Conservation (phyloP, 23 tunicate species). For the Diplosoma virens region DNA sequence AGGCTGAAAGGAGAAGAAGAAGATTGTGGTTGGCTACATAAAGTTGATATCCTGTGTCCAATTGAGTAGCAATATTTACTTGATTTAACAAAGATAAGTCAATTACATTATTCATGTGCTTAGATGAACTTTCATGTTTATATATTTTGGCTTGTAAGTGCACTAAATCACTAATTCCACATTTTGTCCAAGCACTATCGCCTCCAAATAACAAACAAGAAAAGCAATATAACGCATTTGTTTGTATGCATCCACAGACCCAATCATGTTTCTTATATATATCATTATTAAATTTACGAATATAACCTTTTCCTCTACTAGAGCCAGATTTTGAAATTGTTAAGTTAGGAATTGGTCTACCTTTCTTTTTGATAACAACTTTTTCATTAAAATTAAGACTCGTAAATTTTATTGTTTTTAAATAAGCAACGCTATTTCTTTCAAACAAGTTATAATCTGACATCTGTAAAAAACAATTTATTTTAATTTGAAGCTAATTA, state of each 20-base stretch:
- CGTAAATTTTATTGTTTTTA: neutral
- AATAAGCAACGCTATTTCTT: neutral
- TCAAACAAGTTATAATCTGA: no score
- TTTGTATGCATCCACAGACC: neutral
- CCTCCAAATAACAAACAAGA: constrained; percentile 12
- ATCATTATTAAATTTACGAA: neutral
- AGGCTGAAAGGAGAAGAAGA: no score
- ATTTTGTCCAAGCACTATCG: constrained; percentile 14
- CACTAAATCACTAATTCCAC: neutral
- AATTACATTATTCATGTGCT: constrained; percentile 8
- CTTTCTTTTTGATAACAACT: neutral
- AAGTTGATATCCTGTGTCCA: neutral
- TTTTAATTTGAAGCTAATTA: no score
- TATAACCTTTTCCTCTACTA: neutral
- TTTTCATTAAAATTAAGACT: neutral
- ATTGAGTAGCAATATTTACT: neutral
- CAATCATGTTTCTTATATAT: neutral
- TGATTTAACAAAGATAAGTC: neutral
- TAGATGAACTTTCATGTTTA: neutral
- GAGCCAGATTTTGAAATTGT: neutral
- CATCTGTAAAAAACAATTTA: no score
- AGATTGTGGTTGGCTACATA: neutral
- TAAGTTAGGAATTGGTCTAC: neutral
- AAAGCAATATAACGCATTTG: constrained; percentile 19
- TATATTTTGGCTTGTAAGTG: neutral